These are phyloP conservation scores for Pheucticus melanocephalus DNA, from an alignment of 2,113 vertebrate genomes.

Conservation along the genomic window DNA sequence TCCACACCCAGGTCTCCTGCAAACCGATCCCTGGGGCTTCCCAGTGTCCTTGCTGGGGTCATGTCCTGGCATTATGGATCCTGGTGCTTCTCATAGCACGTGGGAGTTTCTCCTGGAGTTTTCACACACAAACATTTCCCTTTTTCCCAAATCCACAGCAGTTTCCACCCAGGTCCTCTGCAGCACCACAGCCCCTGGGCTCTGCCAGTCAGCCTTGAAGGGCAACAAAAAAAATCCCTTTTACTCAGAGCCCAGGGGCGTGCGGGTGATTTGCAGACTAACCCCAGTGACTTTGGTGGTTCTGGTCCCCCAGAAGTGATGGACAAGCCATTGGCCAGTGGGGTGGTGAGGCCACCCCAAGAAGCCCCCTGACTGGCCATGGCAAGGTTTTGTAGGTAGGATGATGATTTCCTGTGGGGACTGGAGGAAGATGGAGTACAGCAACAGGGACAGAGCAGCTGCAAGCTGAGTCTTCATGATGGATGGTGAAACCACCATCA, in stretches of 20 bases:
- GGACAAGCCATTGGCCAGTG: fast-evolving
- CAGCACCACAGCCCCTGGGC: neutral
- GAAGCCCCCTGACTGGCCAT: neutral
- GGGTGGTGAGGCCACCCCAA: fast-evolving
- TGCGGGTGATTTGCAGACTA: neutral
- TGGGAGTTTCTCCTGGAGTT: neutral
- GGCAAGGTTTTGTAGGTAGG: neutral
- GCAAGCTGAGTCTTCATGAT: neutral
- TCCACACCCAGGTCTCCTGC: neutral
- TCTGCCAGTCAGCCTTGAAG: neutral
- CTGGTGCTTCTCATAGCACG: fast-evolving
- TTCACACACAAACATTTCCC: neutral
- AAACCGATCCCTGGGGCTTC: neutral
- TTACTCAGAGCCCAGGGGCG: neutral
- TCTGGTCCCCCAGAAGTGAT: neutral
- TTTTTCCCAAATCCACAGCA: neutral
- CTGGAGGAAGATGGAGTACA: neutral
- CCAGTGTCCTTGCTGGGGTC: fast-evolving
- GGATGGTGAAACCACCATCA: neutral
- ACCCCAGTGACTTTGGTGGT: fast-evolving
- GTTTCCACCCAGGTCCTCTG: neutral
- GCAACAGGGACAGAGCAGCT: neutral
- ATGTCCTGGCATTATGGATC: fast-evolving
- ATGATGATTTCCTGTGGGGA: neutral
- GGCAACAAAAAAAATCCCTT: neutral